Evolutionary conservation across 2,888 invertebrate genomes (phyloP).

Genomic region (Oscheius onirici): DNA sequence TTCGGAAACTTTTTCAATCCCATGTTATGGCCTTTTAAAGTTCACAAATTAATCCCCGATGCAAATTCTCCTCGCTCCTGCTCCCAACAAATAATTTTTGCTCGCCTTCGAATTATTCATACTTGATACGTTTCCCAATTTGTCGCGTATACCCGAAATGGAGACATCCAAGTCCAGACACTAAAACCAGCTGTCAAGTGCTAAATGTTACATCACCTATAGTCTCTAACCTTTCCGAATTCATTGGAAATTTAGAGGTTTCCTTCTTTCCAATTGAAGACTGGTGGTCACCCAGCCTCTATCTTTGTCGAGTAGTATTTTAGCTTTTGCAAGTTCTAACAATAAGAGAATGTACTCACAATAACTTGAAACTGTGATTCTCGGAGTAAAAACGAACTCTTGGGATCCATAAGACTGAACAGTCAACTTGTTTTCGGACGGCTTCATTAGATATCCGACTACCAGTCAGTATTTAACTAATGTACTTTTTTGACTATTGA

Average conservation of each 20-base stretch:
- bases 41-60: conserved; percentile 11
- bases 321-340: too few relatives aligned
- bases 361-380: too few relatives aligned
- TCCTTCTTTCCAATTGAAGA: not conserved
- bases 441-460: too few relatives aligned
- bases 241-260: not conserved
- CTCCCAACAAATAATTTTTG: not conserved
- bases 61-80: not conserved
- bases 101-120: not conserved
- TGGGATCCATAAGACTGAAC: too few relatives aligned
- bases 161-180: not conserved
- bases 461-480: too few relatives aligned
- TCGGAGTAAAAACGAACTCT: too few relatives aligned
- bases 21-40: not conserved
- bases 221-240: not conserved
- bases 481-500: too few relatives aligned
- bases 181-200: not conserved
- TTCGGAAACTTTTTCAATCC: too few relatives aligned
- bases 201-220: not conserved
- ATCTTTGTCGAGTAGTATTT: too few relatives aligned
- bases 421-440: too few relatives aligned
- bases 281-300: too few relatives aligned
- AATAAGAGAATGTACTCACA: too few relatives aligned
- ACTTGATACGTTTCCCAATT: not conserved
- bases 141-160: not conserved